A percentile compares a stretch with the other conserved stretches of the same genome.
phyloP scores from a whole-genome alignment of 2,113 vertebrate genomes.

The Xenopus borealis region DNA sequence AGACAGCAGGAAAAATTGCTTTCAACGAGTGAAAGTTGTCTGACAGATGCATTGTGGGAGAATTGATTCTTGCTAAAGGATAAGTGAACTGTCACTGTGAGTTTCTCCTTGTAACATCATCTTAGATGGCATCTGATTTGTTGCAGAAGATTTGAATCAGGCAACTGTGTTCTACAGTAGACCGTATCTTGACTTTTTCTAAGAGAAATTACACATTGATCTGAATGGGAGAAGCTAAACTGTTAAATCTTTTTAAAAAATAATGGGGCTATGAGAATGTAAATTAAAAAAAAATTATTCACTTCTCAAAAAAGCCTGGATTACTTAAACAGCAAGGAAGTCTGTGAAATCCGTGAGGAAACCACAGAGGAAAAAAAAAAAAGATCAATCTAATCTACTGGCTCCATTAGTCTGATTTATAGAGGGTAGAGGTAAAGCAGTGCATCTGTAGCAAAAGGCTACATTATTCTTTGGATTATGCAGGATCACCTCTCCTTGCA shows the following conservation, averaged over 20 bases:
- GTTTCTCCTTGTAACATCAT: constrained; percentile 92
- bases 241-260: constrained; percentile 66
- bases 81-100: constrained; percentile 98
- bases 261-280: constrained; percentile 71
- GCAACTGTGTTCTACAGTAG: constrained; percentile 76
- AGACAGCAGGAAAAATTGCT: constrained; percentile 93
- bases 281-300: constrained; percentile 68
- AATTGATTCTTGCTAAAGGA: constrained; percentile 93
- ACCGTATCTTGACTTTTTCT: constrained; percentile 77
- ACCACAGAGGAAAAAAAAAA: constrained; percentile 60
- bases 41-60: constrained; percentile 98
- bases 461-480: constrained; percentile 85
- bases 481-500: constrained; percentile 71
- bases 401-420: constrained; percentile 92
- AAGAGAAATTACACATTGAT: constrained; percentile 75
- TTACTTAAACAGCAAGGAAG: constrained; percentile 72
- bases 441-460: constrained; percentile 71
- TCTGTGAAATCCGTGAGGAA: constrained; percentile 78
- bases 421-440: constrained; percentile 66
- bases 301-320: constrained; percentile 68
- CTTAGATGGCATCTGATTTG: constrained; percentile 91
- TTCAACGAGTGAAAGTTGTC: constrained; percentile 84
- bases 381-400: constrained; percentile 87
- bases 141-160: constrained; percentile 88
- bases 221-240: constrained; percentile 76